A percentile compares a stretch with the other conserved stretches of the same genome.
Conservation (phyloP, 2,888 invertebrate genomes). For the Erebia epiphron region DNA sequence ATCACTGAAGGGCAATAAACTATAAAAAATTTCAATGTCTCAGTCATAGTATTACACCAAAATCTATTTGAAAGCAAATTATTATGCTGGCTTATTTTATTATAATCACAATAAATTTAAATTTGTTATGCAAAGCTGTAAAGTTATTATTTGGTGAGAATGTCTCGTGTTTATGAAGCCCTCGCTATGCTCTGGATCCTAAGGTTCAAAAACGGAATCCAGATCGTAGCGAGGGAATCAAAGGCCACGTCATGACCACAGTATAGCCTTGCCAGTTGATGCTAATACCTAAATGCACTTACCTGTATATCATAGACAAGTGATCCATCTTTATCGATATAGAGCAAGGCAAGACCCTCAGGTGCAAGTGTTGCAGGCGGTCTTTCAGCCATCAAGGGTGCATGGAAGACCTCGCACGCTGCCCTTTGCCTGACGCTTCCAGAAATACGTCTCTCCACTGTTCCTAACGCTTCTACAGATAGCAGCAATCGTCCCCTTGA, state of each 20-base stretch:
- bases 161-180: too few relatives aligned
- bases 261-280: too few relatives aligned
- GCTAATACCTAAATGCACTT: slow-evolving; percentile 16
- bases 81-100: slow-evolving; percentile 25
- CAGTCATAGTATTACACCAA: slow-evolving; percentile 27
- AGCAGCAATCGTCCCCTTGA: slow-evolving; percentile 90
- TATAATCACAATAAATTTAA: slow-evolving; percentile 4
- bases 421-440: slow-evolving; percentile 89
- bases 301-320: slow-evolving; percentile 89
- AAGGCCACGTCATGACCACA: too few relatives aligned
- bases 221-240: too few relatives aligned
- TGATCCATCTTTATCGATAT: slow-evolving; percentile 89
- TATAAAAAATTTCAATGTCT: slow-evolving; percentile 30
- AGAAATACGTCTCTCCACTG: slow-evolving; percentile 85
- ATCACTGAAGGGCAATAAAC: slow-evolving; percentile 35
- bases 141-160: too few relatives aligned
- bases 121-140: too few relatives aligned
- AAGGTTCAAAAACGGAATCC: too few relatives aligned
- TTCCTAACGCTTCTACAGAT: slow-evolving; percentile 86
- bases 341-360: slow-evolving; percentile 90
- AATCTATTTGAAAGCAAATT: slow-evolving; percentile 14
- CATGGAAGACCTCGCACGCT: slow-evolving; percentile 91
- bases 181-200: too few relatives aligned
- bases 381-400: slow-evolving; percentile 84
- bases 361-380: slow-evolving; percentile 72